These are phyloP conservation scores for Hemicordylus capensis DNA, from an alignment of 2,113 vertebrate genomes.

Conservation along the genomic window DNA sequence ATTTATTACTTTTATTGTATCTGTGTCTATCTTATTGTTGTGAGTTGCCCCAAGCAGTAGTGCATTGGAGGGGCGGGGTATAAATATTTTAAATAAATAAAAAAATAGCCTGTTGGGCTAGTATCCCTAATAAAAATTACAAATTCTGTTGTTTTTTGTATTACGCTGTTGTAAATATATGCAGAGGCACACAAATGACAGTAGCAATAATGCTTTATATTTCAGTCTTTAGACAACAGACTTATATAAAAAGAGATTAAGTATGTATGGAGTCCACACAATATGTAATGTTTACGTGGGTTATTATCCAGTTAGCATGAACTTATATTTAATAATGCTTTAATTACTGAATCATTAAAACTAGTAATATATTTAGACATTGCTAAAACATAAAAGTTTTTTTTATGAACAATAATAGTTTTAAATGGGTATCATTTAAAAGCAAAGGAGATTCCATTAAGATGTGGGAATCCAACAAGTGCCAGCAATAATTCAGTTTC, in stretches of 20 bases:
- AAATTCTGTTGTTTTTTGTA: background rate
- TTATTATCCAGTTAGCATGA: background rate
- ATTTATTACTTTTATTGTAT: too few relatives aligned
- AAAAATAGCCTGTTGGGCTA: background rate
- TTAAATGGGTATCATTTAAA: background rate
- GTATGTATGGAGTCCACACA: background rate
- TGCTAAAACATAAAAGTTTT: slow-evolving; percentile 12
- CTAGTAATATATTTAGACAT: background rate
- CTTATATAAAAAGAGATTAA: slow-evolving; percentile 30
- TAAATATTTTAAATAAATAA: too few relatives aligned
- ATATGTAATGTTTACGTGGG: background rate
- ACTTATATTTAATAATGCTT: background rate
- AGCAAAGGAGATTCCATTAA: background rate
- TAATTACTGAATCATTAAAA: background rate
- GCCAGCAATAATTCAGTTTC: background rate
- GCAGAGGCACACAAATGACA: background rate
- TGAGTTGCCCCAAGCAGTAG: too few relatives aligned
- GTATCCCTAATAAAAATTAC: fast-evolving
- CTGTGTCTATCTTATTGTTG: too few relatives aligned
- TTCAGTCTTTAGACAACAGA: background rate
- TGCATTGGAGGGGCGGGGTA: too few relatives aligned
- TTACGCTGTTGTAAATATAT: background rate
- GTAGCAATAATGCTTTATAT: background rate
- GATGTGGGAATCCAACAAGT: background rate
- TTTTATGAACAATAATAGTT: fast-evolving